phyloP scores from a whole-genome alignment of 2,888 invertebrate genomes.

The Cinara cedri region DNA sequence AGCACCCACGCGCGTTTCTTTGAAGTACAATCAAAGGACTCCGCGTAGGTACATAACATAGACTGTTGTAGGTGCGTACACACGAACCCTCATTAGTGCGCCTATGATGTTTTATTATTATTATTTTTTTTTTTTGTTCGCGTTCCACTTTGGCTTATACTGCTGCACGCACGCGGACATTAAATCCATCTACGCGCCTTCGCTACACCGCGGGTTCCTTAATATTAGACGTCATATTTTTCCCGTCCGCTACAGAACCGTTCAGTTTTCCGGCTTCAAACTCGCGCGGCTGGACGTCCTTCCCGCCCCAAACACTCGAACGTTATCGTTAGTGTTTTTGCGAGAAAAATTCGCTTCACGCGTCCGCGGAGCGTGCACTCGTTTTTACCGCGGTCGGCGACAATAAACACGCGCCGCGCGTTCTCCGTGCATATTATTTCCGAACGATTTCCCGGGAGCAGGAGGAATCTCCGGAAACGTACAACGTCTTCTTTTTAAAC shows the following conservation, averaged over 20 bases:
- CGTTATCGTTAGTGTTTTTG: too few species aligned
- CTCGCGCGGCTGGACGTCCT: background rate
- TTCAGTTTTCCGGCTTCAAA: background rate
- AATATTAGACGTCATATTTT: background rate
- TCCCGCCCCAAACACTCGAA: too few species aligned
- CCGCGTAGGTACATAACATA: background rate
- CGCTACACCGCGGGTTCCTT: background rate
- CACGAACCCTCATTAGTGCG: background rate
- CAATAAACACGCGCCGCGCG: too few species aligned
- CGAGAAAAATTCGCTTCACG: too few species aligned
- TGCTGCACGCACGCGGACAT: background rate
- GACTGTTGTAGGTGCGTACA: background rate
- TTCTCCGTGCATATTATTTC: too few species aligned
- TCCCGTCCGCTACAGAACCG: background rate
- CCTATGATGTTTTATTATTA: constrained; percentile 26
- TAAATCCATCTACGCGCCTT: background rate
- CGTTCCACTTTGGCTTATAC: background rate
- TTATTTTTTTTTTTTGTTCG: background rate
- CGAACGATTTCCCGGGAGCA: too few species aligned
- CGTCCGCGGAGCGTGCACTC: too few species aligned
- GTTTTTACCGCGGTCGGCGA: too few species aligned
- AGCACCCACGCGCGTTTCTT: constrained; percentile 5
- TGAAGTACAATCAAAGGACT: constrained; percentile 37
- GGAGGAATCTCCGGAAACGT: too few species aligned
- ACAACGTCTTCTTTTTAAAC: too few species aligned